Evolutionary conservation across 30 jellyfish, hydroid and myxozoan species (phyloP), one percentile per base, ranked within the genome.

Genomic region (Nemopilema nomurai): DNA sequence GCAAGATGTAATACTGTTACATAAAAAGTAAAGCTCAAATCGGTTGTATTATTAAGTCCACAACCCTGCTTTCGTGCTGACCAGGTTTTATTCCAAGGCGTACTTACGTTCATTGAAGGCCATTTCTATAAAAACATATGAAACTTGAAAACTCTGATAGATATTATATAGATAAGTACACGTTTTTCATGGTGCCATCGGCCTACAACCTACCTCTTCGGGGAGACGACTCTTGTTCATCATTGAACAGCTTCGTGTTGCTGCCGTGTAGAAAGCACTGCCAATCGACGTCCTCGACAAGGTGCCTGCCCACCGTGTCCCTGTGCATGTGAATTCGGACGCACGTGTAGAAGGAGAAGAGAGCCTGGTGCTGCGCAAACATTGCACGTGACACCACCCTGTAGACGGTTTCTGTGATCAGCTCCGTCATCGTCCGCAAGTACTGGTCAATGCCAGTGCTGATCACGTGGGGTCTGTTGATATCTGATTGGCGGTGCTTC

Each of bases 371-470:
- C 41, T 86, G 66, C 17, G 87, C 95, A 62, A 82, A 86, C 71
- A 92, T 67, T 16, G 96, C 92, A 30, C 82, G 91, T 7, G 98
- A 86, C 6, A 92, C 98, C 25, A 81, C 91, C 16, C 89, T 51
- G 86, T 92, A 92, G 21, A 86, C 84, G 19, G 94, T 82, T 51
- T 82, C 82, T 0, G 98, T 92, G 19, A 91, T 62, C 18, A 85
- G 57, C 4, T 84, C 81, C 33, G 64, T 86, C 93, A 91, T 80
- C 19, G 89, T 80, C 31, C 69, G n/a, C 49, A 91, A 65, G 84
- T 79, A 85, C 30, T 33, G 74, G n/a, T 80, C 88, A 50, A 83
- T 76, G 18, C 86, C 86, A 0, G 82, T 68, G 20, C n/a, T 67
- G 29, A 72, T 28, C 32, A 41, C 27, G 27, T 70, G 91, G 0